These are phyloP conservation scores for Channa maculata DNA, from an alignment of 2,113 vertebrate species.

Conservation along the genomic window DNA sequence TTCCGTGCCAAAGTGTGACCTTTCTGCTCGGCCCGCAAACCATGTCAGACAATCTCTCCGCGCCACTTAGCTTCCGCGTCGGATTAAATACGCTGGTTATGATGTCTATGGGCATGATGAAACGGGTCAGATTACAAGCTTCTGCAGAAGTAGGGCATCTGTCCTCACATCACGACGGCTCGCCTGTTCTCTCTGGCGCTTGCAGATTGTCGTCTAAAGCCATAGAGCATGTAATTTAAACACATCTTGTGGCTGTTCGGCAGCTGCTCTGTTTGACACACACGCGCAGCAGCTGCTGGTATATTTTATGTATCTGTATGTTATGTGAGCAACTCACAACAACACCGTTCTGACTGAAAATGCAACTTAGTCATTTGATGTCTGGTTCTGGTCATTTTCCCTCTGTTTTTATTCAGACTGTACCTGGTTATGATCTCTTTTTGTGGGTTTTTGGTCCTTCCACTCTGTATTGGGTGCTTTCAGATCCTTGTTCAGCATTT, in stretches of 20 bases:
- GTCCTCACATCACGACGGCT: conserved; percentile 28
- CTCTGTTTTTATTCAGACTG: no score
- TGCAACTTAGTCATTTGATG: no score
- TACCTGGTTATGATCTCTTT: no score
- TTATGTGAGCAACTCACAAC: no score
- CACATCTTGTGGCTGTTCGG: conserved; percentile 55
- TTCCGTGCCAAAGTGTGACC: conserved; percentile 22
- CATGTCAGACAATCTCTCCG: conserved; percentile 44
- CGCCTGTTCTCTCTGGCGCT: conserved; percentile 26
- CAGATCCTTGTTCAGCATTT: no score
- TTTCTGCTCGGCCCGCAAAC: conserved; percentile 9
- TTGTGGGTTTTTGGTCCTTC: no score
- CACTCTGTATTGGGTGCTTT: no score
- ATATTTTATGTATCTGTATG: no score
- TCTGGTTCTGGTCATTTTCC: no score
- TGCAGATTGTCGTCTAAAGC: conserved; percentile 56
- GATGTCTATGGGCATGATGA: conserved; percentile 55
- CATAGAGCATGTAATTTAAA: conserved; percentile 43
- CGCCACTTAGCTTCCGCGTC: conserved; percentile 39
- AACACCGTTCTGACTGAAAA: no score
- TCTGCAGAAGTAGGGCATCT: conserved; percentile 68
- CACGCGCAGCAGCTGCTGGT: conserved; percentile 9
- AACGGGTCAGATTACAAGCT: conserved; percentile 76
- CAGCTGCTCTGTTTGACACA: conserved; percentile 48
- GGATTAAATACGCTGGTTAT: conserved; percentile 69